phyloP scores from a whole-genome alignment of 2,888 invertebrate species.

The Lamproptera curius region DNA sequence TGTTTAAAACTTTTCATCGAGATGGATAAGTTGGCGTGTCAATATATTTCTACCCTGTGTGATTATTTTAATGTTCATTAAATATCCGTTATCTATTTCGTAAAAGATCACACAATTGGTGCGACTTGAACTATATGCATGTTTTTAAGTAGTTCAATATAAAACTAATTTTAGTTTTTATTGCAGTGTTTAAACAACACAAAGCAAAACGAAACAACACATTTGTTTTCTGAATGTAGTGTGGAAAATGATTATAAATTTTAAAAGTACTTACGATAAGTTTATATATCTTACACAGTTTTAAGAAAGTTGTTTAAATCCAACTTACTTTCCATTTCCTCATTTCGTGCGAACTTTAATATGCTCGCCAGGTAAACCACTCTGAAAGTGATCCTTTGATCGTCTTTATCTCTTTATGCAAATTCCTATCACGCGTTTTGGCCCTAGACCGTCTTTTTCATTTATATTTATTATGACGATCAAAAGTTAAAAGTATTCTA shows the following conservation, averaged over 20 bases:
- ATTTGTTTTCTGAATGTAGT: conserved; percentile 35
- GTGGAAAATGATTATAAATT: conserved; percentile 40
- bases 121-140: too few relatives aligned
- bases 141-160: too few relatives aligned
- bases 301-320: conserved; percentile 73
- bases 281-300: conserved; percentile 61
- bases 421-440: conserved; percentile 66
- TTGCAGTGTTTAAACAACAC: background rate
- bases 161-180: too few relatives aligned
- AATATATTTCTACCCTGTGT: conserved; percentile 74
- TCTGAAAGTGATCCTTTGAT: conserved; percentile 75
- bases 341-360: conserved; percentile 77
- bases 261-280: conserved; percentile 52
- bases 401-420: conserved; percentile 68
- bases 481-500: too few relatives aligned
- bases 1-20: conserved; percentile 66
- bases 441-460: conserved; percentile 29
- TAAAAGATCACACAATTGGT: too few relatives aligned
- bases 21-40: conserved; percentile 63
- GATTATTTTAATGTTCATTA: conserved; percentile 59
- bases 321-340: conserved; percentile 77
- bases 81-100: conserved; percentile 37
- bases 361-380: conserved; percentile 74
- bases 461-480: background rate
- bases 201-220: too few relatives aligned